phyloP scores from a whole-genome alignment of 2,797 vertebrate genomes.

The Scarus forsteni region DNA sequence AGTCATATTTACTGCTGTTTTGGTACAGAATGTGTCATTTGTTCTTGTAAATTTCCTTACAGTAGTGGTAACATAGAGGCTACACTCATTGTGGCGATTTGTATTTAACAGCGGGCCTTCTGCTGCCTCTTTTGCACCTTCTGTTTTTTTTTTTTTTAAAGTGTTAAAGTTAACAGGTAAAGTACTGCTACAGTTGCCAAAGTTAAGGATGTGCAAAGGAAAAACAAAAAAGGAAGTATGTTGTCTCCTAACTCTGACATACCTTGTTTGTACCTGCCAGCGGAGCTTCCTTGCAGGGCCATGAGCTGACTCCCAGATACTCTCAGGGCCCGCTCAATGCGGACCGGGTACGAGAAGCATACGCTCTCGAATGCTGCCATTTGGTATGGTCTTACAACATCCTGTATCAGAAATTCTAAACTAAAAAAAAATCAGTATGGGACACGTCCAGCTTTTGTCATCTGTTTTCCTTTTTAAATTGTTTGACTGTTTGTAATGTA shows the following conservation, averaged over 20 bases:
- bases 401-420: constrained; percentile 99
- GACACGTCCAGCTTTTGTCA: constrained; percentile 97
- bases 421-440: constrained; percentile 87
- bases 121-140: constrained; percentile 93
- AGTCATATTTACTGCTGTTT: constrained; percentile 84
- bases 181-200: constrained; percentile 90
- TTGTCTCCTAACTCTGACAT: constrained; percentile 99
- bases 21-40: constrained; percentile 89
- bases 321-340: constrained; percentile 99
- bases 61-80: constrained; percentile 95
- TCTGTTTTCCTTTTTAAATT: constrained; percentile 93
- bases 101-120: constrained; percentile 93
- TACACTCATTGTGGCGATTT: constrained; percentile 88
- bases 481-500: constrained; percentile 89
- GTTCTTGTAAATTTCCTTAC: constrained; percentile 92
- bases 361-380: constrained; percentile 99
- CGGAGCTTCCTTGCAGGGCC: constrained; percentile 99
- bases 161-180: constrained; percentile 99
- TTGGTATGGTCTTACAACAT: constrained; percentile 99
- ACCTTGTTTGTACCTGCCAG: constrained; percentile 99
- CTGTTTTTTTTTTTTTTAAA: constrained; percentile 84
- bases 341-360: constrained; percentile 99
- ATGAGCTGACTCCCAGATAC: constrained; percentile 99
- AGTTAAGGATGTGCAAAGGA: constrained; percentile 69
- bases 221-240: constrained; percentile 90